Evolutionary conservation across 2,888 invertebrate species (phyloP).

Genomic region (Noctua comes): DNA sequence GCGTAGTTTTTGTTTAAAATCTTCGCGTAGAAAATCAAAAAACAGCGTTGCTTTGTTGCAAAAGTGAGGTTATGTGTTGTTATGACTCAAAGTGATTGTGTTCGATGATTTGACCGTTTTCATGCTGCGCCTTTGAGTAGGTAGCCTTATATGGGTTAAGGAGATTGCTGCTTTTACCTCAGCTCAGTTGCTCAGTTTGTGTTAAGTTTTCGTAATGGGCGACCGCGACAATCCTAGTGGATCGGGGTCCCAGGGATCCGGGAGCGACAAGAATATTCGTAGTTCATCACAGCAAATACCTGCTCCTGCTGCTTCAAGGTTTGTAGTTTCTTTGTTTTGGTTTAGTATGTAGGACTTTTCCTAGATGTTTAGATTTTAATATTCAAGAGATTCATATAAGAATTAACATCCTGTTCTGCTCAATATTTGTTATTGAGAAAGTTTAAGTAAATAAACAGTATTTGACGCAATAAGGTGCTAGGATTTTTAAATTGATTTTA

Average conservation of each 20-base stretch:
- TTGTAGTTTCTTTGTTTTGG: slow-evolving; percentile 34
- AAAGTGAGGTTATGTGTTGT: slow-evolving; percentile 83
- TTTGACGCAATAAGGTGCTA: not conserved
- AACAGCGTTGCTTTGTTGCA: slow-evolving; percentile 68
- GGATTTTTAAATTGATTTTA: not conserved
- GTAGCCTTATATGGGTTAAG: slow-evolving; percentile 83
- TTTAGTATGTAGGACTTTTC: slow-evolving; percentile 9
- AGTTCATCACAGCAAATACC: slow-evolving; percentile 81
- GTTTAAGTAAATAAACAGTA: not conserved
- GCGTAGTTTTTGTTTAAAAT: slow-evolving; percentile 40
- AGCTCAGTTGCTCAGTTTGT: slow-evolving; percentile 71
- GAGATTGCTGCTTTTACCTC: slow-evolving; percentile 69
- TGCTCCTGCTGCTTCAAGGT: slow-evolving; percentile 83
- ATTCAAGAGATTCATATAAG: not conserved
- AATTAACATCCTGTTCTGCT: not conserved
- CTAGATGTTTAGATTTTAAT: not conserved
- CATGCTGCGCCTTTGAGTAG: slow-evolving; percentile 74
- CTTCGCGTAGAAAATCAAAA: slow-evolving; percentile 39
- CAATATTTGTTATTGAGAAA: not conserved
- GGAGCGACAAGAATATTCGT: slow-evolving; percentile 73
- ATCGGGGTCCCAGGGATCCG: slow-evolving; percentile 77
- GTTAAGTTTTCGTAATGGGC: slow-evolving; percentile 77
- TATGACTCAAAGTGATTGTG: slow-evolving; percentile 79
- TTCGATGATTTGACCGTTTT: slow-evolving; percentile 81
- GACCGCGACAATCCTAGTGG: slow-evolving; percentile 81